These are phyloP conservation scores for Mallotus villosus DNA, from an alignment of 2,797 vertebrate species.

Conservation along the genomic window DNA sequence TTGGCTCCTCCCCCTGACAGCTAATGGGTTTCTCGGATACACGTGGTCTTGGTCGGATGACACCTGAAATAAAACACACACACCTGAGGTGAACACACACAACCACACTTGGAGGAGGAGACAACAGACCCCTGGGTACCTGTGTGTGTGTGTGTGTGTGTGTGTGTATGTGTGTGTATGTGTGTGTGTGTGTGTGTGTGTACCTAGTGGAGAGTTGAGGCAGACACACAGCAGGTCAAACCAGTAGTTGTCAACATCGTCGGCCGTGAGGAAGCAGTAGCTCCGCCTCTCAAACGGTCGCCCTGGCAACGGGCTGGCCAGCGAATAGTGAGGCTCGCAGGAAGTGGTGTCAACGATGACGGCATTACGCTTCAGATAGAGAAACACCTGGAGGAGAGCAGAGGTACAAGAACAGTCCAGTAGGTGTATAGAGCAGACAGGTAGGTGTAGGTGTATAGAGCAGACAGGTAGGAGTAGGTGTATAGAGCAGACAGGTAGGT, in stretches of 20 bases:
- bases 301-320: conserved; percentile 80
- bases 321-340: conserved; percentile 93
- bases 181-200: not conserved
- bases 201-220: conserved; percentile 91
- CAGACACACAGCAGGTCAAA: conserved; percentile 97
- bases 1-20: not conserved
- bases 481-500: no score
- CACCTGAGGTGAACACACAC: not conserved
- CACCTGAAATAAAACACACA: conserved; percentile 65
- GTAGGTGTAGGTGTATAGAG: conserved; percentile 1
- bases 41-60: conserved; percentile 72
- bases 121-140: no score
- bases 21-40: conserved; percentile 4
- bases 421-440: not conserved
- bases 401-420: not conserved
- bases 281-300: conserved; percentile 84
- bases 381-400: conserved; percentile 76
- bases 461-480: not conserved
- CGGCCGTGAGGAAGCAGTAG: conserved; percentile 77
- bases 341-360: conserved; percentile 88
- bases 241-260: conserved; percentile 93
- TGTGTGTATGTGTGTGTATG: not conserved
- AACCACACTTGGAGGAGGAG: no score
- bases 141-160: conserved; percentile 14
- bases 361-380: conserved; percentile 84